Evolutionary conservation across 2,113 vertebrate species (phyloP).

Genomic region (Aplodontia rufa): DNA sequence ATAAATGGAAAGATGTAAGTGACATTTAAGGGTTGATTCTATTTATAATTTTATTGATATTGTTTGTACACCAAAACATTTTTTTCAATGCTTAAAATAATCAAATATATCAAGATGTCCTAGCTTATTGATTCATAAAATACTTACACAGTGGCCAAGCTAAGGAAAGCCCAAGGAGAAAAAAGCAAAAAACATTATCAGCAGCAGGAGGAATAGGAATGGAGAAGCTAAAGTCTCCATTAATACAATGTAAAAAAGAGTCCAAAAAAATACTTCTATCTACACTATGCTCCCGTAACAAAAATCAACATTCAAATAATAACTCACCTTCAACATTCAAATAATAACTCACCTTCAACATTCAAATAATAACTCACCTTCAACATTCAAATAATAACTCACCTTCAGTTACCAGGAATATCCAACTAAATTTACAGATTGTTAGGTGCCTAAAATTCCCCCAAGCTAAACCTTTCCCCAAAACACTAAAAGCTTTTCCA

Average conservation of each 20-base stretch:
- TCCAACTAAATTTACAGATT: constrained; percentile 26
- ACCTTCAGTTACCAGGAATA: background rate
- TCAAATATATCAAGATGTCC: background rate
- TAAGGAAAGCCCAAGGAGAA: constrained; percentile 90
- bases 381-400: background rate
- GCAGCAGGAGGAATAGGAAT: constrained; percentile 80
- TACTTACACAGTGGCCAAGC: constrained; percentile 99
- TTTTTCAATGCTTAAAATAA: background rate
- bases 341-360: background rate
- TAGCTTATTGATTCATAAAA: constrained; percentile 62
- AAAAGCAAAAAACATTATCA: constrained; percentile 85
- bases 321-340: background rate
- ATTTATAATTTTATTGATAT: background rate
- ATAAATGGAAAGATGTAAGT: background rate
- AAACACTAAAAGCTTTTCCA: constrained; percentile 54
- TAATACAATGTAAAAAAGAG: constrained; percentile 60
- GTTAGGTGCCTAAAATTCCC: constrained; percentile 26
- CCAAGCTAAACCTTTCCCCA: background rate
- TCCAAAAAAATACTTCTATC: background rate
- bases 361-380: background rate
- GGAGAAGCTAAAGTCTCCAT: background rate
- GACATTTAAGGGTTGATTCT: background rate
- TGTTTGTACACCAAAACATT: background rate
- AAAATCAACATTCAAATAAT: background rate
- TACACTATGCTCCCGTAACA: background rate